Evolutionary conservation across 2,888 invertebrate genomes (phyloP).

Genomic region (Elysia crispata): DNA sequence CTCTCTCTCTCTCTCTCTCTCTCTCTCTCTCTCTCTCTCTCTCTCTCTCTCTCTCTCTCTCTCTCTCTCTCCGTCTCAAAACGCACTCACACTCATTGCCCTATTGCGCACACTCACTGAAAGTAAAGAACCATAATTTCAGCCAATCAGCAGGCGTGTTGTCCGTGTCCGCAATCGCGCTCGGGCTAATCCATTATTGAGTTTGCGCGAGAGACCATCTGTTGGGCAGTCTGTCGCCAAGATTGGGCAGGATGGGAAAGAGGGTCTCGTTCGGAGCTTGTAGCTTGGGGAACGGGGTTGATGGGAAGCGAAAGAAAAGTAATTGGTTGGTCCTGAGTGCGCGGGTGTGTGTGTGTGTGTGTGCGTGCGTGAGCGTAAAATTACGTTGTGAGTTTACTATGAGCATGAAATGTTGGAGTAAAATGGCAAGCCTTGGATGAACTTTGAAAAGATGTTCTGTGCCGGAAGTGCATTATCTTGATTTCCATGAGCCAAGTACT

Average conservation of each 20-base stretch:
- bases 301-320: not conserved
- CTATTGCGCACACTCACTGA: too few relatives aligned
- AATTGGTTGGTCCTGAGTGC: not conserved
- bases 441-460: too few relatives aligned
- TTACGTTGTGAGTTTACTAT: too few relatives aligned
- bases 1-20: constrained; percentile 29
- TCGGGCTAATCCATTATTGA: constrained; percentile 47
- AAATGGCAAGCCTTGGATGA: too few relatives aligned
- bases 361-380: too few relatives aligned
- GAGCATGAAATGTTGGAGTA: too few relatives aligned
- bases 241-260: not conserved
- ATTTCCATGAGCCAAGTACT: too few relatives aligned
- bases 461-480: too few relatives aligned
- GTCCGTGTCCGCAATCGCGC: constrained; percentile 16
- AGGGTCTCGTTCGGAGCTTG: not conserved
- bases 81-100: too few relatives aligned
- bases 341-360: too few relatives aligned
- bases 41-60: too few relatives aligned
- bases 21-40: constrained; percentile 3
- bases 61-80: too few relatives aligned
- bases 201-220: constrained; percentile 43
- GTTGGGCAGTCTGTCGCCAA: constrained; percentile 48
- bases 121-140: constrained; percentile 28
- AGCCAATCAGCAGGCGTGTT: constrained; percentile 45
- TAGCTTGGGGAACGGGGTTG: not conserved